Conservation (phyloP, 2,888 invertebrate genomes). For the Crossocerus cetratus region DNA sequence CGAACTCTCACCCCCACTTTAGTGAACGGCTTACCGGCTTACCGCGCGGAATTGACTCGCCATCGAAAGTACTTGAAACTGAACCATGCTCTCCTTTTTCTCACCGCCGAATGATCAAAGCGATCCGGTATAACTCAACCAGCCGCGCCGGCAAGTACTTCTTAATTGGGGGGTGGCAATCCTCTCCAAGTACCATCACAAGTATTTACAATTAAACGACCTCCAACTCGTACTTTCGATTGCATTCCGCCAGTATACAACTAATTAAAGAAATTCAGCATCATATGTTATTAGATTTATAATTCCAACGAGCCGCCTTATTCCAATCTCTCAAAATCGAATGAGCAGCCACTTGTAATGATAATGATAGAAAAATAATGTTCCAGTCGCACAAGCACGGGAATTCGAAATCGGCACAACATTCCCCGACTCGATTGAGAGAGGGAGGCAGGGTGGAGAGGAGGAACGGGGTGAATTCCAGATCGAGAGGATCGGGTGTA, state of each 20-base stretch:
- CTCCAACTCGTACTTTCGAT: no score
- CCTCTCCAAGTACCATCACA: not conserved
- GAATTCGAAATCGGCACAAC: slow-evolving; percentile 60
- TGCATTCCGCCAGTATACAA: not conserved
- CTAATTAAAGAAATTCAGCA: no score
- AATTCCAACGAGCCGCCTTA: no score
- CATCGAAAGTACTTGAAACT: slow-evolving; percentile 23
- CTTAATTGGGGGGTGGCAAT: slow-evolving; percentile 1
- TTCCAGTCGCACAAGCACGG: slow-evolving; percentile 33
- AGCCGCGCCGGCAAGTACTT: not conserved
- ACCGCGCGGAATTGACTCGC: slow-evolving; percentile 25
- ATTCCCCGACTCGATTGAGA: slow-evolving; percentile 12
- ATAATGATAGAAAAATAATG: no score
- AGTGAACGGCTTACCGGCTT: slow-evolving; percentile 5
- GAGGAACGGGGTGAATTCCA: no score
- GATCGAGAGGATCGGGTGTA: slow-evolving; percentile 26
- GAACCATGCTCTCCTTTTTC: slow-evolving; percentile 1
- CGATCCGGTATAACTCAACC: not conserved
- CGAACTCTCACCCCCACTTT: slow-evolving; percentile 22
- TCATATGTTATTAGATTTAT: no score
- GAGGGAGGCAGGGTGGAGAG: slow-evolving; percentile 4
- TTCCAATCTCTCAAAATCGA: no score
- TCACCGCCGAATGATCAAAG: slow-evolving; percentile 11
- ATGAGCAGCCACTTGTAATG: no score
- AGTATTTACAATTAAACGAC: not conserved